Base-by-base conservation (phyloP, 2,797 vertebrate species). In the Diceros bicornis region DNA sequence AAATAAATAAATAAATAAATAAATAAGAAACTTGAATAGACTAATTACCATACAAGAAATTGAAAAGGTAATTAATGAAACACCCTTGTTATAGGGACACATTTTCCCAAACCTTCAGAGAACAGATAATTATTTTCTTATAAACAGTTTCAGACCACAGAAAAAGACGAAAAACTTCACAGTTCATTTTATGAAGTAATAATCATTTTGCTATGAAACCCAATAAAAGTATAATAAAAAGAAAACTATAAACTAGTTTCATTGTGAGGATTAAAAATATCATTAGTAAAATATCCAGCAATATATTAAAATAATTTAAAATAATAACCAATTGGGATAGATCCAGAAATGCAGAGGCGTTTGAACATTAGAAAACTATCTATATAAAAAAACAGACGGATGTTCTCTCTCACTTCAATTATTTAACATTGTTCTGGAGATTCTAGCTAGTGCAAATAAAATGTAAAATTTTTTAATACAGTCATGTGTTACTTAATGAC, bases 141-240 rank as follows among this genome's bases (percentile, higher is more conserved):
- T 57, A 68, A 91, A 92, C 32, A 64, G 2, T 47, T 88, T 75
- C 62, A 96, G 61, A 23, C 1, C 25, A 68, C 50, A 94, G 75
- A 78, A 89, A 94, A 62, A 93, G 17, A 75, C 94, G 21, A 62
- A 69, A 96, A 96, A 95, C 16, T 79, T 94, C 75, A 94, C 29
- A 89, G 20, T 86, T 83, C 92, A 93, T 71, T 91, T 97, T 90
- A 96, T 95, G 52, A 97, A 91, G 68, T 52, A 92, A 84, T 81
- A 82, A 79, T 79, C 44, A 96, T 92, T 96, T 96, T 95, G 57
- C 84, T 90, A 79, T 66, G n/a, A 96, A 96, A 93, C 52, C 57
- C 37, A 95, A 57, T 91, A 50, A 92, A 23, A 77, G 10, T 75
- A 0, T 87, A 97, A 95, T 86, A 77, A 96, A 96, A 94, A 91